Conservation (phyloP, 2,888 invertebrate genomes). For the Spodoptera littoralis region DNA sequence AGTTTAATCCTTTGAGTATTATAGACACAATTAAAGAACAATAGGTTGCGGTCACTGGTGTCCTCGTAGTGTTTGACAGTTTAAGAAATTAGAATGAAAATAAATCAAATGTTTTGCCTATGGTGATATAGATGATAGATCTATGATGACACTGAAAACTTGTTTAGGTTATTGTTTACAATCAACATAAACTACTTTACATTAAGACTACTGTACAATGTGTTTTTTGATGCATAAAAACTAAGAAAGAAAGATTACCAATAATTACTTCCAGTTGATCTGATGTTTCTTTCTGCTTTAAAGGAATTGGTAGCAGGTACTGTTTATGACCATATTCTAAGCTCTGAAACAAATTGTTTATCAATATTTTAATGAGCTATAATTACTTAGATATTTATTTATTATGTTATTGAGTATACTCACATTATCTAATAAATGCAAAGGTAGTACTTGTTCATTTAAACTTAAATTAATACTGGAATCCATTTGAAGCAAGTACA, state of each 20-base stretch:
- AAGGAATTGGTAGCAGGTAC: slow-evolving; percentile 37
- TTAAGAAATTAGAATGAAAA: no score
- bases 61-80: no score
- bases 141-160: no score
- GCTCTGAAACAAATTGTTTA: slow-evolving; percentile 29
- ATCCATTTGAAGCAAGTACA: slow-evolving; percentile 58
- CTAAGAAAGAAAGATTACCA: slow-evolving; percentile 41
- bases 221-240: background rate
- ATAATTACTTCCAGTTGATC: slow-evolving; percentile 43
- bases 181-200: no score
- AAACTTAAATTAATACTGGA: slow-evolving; percentile 37
- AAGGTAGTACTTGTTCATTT: slow-evolving; percentile 67
- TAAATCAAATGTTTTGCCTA: no score
- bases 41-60: no score
- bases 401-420: slow-evolving; percentile 8
- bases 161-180: no score
- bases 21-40: no score
- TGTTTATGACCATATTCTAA: slow-evolving; percentile 36
- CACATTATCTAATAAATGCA: slow-evolving; percentile 70
- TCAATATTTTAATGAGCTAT: no score
- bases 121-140: no score
- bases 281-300: slow-evolving; percentile 35
- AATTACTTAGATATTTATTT: background rate
- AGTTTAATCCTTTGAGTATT: no score
- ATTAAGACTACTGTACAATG: no score